Evolutionary conservation across 2,888 invertebrate species (phyloP), one percentile per base, ranked within the genome.

Genomic region (Cosmopolites sordidus): DNA sequence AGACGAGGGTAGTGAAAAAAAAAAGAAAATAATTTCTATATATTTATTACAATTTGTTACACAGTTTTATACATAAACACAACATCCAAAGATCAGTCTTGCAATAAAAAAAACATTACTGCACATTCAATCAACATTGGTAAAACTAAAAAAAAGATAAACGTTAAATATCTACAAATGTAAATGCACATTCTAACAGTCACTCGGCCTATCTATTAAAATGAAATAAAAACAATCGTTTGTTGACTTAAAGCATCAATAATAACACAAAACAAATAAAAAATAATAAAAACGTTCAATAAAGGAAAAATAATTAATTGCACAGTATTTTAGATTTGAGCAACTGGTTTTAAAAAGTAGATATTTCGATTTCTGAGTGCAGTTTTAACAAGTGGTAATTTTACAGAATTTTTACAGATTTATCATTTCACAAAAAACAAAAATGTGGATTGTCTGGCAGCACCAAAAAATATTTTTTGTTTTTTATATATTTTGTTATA

Each of bases 11-110:
- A 33, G 9, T 37, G 9, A 14, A 16, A 30, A 33, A 44, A 18
- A 12, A 45, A 45, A 16, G 17, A n/a, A 16, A 37, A 37, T 18
- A 37, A 37, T 16, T 40, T 40, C 42, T 33, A 46, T 43, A 48
- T 39, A 18, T 54, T 66, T 64, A 61, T 64, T 63, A 64, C 63
- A 63, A 59, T 63, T 67, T 65, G 65, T 64, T 61, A 58, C 58
- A 60, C 55, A 56, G 61, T 65, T 68, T 68, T 69, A 66, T 71
- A 69, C 70, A 72, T 68, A 63, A 70, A 71, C 68, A 69, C 67
- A 71, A 69, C 73, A 73, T 73, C 70, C 73, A 72, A 70, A 71
- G 71, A 73, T 74, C 74, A 74, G 74, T 74, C 74, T 74, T 74
- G 66, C 72, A 69, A 68, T 68, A 70, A 63, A 63, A 64, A 22